Evolutionary conservation across 2,888 invertebrate genomes (phyloP), one percentile per base, ranked within the genome.

Genomic region (Mimas tiliae): DNA sequence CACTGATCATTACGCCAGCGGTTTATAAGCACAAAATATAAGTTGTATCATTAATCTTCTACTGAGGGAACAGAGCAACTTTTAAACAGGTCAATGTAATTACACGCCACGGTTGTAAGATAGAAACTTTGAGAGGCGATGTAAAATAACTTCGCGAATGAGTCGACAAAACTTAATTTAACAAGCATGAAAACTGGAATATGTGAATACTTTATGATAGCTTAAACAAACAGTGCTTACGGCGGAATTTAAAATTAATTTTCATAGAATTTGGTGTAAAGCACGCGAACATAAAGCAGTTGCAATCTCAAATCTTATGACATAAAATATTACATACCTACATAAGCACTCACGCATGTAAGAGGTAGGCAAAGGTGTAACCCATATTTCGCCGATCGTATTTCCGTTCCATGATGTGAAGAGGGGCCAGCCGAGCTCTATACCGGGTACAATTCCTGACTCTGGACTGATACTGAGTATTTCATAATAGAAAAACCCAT

Each of bases 51-150:
- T 65, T 62, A 65, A 65, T 65, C 65, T 65, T 62, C 34, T 42
- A 19, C 51, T 19, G 50, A 38, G 58, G 62, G 62, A 51, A 58
- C 53, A 34, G 48, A 51, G 50, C 42, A 62, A 62, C 42, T 65
- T 65, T 65, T 65, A 65, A 65, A 65, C 62, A 62, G 27, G 62
- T 50, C 65, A 16, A 62, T 65, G 45, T 65, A 65, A 65, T 65
- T 65, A 65, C 65, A 65, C 48, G 47, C 58, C 58, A 42, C 55
- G 55, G 58, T 38, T 65, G 48, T 55, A 55, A 65, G 58, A 34
- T 33, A 8, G 34, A 65, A 65, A 65, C 65, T 65, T 58, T 19
- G 65, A 55, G 53, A 9, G 52, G 48, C 58, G 19, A 65, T 65
- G 58, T 65, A 65, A 47, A 58, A 47, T 38, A 58, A 47, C 65